Base-by-base conservation (phyloP, 2,797 vertebrate species). In the Microctenopoma steveboyesi region DNA sequence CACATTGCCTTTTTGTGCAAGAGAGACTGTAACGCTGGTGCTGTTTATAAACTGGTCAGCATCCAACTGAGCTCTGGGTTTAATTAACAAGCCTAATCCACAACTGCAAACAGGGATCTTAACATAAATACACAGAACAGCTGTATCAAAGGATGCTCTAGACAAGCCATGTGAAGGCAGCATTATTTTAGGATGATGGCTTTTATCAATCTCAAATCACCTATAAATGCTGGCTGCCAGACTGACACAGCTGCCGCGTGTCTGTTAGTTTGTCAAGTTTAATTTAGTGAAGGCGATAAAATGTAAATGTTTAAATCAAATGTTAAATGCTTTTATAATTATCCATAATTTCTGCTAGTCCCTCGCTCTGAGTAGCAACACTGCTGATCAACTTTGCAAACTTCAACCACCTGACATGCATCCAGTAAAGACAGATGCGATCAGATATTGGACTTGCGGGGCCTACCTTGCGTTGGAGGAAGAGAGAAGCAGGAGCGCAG, bases 401-500 rank as follows among this genome's bases (percentile, higher is more conserved):
- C 4, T 45, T 6, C 16, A n/a, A 46, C 46, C 64, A 14, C 13
- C 4, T 15, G 57, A 27, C 12, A 50, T 35, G 60, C 51, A 16
- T 48, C 45, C 28, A 0, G 52, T 52, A 3, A 4, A n/a, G 39
- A 40, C 39, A 40, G 13, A 40, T 13, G 0, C 3, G 13, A 3
- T 28, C 14, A 5, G 8, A 3, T 1, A 14, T 40, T 18, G 1
- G n/a, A 60, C 11, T 63, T 57, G 15, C 50, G 1, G 33, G 46
- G 6, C 79, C 58, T 89, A 94, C 94, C 94, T 88, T 92, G 92
- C 64, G 62, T 77, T 10, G 87, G 74, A 10, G 90, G 84, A 28
- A 91, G 79, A 43, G 87, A 60, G 78, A 92, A 89, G 66, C 90
- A 87, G 2, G 86, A 67, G 9, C 91, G 88, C 50, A 76, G 76